These are phyloP conservation scores for Pheosia tremula DNA, from an alignment of 2,888 invertebrate species.

Conservation along the genomic window DNA sequence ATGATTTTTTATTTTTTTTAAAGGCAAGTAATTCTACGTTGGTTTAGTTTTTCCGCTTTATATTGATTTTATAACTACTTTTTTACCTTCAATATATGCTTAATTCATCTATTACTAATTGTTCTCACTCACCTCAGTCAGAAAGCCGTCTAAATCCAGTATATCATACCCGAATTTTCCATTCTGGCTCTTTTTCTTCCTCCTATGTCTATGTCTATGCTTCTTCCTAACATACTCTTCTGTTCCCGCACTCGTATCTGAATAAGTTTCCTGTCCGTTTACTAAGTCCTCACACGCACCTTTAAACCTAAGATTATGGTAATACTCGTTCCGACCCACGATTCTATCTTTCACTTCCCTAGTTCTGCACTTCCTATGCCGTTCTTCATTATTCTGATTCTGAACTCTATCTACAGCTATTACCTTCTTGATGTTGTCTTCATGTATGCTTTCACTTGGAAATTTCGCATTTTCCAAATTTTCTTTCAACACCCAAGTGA, in stretches of 20 bases:
- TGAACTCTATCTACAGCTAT: constrained; percentile 50
- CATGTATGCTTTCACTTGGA: constrained; percentile 47
- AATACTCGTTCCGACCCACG: constrained; percentile 73
- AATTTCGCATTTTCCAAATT: constrained; percentile 78
- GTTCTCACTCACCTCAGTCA: constrained; percentile 86
- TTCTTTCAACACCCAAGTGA: constrained; percentile 90
- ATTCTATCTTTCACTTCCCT: constrained; percentile 60
- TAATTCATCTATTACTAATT: neutral
- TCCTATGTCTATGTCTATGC: constrained; percentile 78
- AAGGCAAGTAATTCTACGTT: constrained; percentile 5
- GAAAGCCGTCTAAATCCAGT: constrained; percentile 90
- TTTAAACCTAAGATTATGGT: constrained; percentile 77
- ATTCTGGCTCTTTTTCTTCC: constrained; percentile 63
- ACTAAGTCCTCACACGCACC: constrained; percentile 74
- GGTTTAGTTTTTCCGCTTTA: neutral
- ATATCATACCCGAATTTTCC: constrained; percentile 91
- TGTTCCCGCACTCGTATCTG: constrained; percentile 67
- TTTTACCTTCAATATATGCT: too few relatives aligned
- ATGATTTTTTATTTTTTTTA: too few relatives aligned
- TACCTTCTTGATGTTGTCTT: constrained; percentile 46
- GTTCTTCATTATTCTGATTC: constrained; percentile 57
- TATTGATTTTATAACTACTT: too few relatives aligned
- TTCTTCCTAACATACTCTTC: constrained; percentile 73
- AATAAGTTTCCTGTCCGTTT: constrained; percentile 62
- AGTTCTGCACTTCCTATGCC: constrained; percentile 59